Evolutionary conservation across 2,888 invertebrate species (phyloP).

Genomic region (Drosophila antonietae): DNA sequence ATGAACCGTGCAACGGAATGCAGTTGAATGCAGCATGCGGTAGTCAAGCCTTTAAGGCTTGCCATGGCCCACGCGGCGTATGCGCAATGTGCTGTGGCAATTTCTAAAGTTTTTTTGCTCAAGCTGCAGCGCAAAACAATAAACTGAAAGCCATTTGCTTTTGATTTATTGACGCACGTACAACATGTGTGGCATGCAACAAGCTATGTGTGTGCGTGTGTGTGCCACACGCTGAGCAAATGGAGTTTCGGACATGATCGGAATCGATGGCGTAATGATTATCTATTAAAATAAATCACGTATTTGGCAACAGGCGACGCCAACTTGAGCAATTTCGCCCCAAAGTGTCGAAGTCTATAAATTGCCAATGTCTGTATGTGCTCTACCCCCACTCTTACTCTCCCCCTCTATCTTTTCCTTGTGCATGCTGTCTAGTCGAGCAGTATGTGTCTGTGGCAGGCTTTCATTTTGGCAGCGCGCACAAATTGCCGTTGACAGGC

Average conservation of each 20-base stretch:
- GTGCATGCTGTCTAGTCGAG: slow-evolving; percentile 26
- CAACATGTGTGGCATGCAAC: slow-evolving; percentile 21
- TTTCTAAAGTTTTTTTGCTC: slow-evolving; percentile 19
- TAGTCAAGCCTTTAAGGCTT: slow-evolving; percentile 10
- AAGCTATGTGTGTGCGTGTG: slow-evolving; percentile 27
- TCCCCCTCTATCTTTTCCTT: not conserved
- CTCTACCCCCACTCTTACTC: not conserved
- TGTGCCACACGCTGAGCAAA: slow-evolving; percentile 57
- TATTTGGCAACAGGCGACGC: slow-evolving; percentile 63
- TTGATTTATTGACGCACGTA: slow-evolving; percentile 78
- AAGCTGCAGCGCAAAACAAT: slow-evolving; percentile 64
- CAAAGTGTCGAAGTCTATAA: slow-evolving; percentile 79
- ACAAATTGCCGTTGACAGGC: slow-evolving; percentile 34
- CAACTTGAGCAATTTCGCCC: slow-evolving; percentile 32
- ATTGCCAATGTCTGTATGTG: slow-evolving; percentile 55
- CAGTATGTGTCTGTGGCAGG: slow-evolving; percentile 11
- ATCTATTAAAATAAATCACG: slow-evolving; percentile 83
- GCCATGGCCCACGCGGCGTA: slow-evolving; percentile 42
- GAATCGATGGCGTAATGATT: slow-evolving; percentile 82
- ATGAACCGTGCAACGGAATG: slow-evolving; percentile 63
- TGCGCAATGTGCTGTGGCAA: slow-evolving; percentile 46
- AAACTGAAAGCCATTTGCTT: slow-evolving; percentile 76
- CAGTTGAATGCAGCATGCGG: slow-evolving; percentile 24
- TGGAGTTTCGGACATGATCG: slow-evolving; percentile 52
- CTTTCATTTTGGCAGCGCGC: slow-evolving; percentile 1